Percentiles rank a stretch among this genome's conserved stretches.
Conservation (phyloP, 2,797 vertebrate species). For the Threskiornis aethiopicus region DNA sequence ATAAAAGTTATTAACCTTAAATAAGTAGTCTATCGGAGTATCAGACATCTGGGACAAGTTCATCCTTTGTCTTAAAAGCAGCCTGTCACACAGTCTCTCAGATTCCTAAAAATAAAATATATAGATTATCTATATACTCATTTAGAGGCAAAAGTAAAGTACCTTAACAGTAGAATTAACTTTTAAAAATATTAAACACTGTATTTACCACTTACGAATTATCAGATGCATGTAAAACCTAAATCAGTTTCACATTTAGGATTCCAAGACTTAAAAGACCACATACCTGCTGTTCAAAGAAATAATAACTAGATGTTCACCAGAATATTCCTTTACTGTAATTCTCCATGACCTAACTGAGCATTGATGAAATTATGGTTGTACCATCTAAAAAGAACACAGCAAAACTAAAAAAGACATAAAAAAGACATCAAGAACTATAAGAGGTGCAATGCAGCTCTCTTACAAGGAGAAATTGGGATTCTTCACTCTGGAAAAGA, state of each 20-base stretch:
- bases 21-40: slow-evolving; percentile 87
- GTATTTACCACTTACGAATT: not conserved
- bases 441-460: not conserved
- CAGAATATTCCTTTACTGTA: not conserved
- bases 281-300: not conserved
- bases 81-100: slow-evolving; percentile 80
- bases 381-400: not conserved
- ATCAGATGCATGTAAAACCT: not conserved
- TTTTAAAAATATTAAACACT: not conserved
- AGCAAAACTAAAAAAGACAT: not conserved
- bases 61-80: slow-evolving; percentile 88
- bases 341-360: not conserved
- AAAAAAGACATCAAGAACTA: not conserved
- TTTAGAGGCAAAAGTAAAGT: not conserved
- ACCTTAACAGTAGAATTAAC: not conserved
- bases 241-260: not conserved
- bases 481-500: not conserved
- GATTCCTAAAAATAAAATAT: slow-evolving; percentile 75
- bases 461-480: not conserved
- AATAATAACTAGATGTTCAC: not conserved
- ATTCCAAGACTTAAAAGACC: not conserved
- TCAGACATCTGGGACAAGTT: slow-evolving; percentile 85
- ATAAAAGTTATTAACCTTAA: slow-evolving; percentile 82
- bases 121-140: not conserved
- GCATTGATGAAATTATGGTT: not conserved